These are phyloP conservation scores for Tenodera sinensis DNA, from an alignment of 2,888 invertebrate genomes.

Conservation along the genomic window DNA sequence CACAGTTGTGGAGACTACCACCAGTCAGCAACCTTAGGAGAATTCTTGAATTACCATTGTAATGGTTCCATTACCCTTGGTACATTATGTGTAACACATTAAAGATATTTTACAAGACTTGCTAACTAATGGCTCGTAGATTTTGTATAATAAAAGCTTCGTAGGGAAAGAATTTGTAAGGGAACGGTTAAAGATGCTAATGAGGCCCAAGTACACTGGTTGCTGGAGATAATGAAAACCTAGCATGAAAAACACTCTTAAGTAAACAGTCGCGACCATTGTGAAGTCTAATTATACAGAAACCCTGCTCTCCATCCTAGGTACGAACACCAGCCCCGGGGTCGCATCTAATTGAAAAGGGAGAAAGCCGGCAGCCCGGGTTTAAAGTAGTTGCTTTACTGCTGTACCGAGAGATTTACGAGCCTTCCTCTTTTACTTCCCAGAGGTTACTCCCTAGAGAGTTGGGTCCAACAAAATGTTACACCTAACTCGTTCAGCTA, in stretches of 20 bases:
- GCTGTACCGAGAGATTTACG: background rate
- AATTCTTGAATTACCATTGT: too few relatives aligned
- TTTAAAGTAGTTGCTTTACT: background rate
- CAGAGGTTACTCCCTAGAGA: background rate
- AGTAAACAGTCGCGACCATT: background rate
- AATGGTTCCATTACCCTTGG: background rate
- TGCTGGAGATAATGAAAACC: background rate
- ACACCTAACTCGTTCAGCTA: background rate
- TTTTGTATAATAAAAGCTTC: background rate
- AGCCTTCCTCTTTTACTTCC: background rate
- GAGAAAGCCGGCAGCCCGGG: background rate
- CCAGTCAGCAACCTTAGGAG: too few relatives aligned
- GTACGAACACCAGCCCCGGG: background rate
- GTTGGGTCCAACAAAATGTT: background rate
- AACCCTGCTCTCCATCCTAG: background rate
- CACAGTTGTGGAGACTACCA: too few relatives aligned
- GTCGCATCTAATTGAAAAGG: background rate
- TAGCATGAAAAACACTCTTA: background rate
- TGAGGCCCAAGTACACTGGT: background rate
- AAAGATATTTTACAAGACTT: background rate
- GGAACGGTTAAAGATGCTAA: background rate
- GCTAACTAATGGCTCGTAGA: background rate
- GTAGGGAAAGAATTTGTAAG: background rate
- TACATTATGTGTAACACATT: background rate
- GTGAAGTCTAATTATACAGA: background rate